Evolutionary conservation across 2,113 vertebrate species (phyloP), one percentile per base, ranked within the genome.

Genomic region (Anolis sagrei): DNA sequence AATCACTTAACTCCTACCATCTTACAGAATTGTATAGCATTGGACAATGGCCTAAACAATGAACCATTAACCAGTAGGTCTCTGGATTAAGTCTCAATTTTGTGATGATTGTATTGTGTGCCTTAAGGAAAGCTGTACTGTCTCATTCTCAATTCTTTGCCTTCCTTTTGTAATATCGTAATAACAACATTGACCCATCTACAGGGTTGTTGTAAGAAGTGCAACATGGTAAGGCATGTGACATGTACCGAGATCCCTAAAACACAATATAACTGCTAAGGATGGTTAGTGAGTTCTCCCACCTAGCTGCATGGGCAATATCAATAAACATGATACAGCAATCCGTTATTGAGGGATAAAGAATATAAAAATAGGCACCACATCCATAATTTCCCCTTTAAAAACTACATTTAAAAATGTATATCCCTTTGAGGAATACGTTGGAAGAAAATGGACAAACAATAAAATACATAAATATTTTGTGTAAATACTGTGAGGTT

Each of bases 311-410:
- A 10, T 51, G 3, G 0, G 0, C 18, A 0, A 1, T 6, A 16
- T n/a, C 1, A 0, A 11, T 2, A 70, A 10, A 23, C 16, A 34
- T 0, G 21, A 0, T 0, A 0, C 25, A 32, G 4, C 0, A 14
- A 5, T 16, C 0, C 3, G 4, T 34, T 85, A 48, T 23, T 49
- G n/a, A 27, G 4, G 8, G 6, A 0, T 58, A 0, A 9, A 66
- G 18, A 0, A 5, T 34, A 27, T 44, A 0, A 0, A n/a, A 68
- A 3, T 0, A 0, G 16, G 25, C 6, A 1, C 32, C 6, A 1
- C 32, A 9, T 79, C 39, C 39, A 9, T 5, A 0, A 0, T 44
- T 9, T 54, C 16, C 54, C 18, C 54, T 16, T 36, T 21, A 49
- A 44, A 81, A 68, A 48, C 18, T 5, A n/a, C 39, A 48, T 29